Conservation (phyloP, 1,140 invertebrate species). For the Cryptotermes secundus region DNA sequence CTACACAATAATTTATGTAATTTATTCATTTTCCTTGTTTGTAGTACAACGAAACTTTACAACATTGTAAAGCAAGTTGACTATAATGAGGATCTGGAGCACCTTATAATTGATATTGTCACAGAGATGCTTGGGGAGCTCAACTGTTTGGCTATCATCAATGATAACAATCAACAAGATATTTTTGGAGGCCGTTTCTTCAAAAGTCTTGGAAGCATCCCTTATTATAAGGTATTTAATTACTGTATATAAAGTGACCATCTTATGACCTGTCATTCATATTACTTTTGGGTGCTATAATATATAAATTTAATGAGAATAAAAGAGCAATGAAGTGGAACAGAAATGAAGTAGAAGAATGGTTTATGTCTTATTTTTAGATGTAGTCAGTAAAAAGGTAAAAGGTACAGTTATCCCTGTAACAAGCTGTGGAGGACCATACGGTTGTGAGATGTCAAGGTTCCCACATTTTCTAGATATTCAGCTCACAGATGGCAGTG, state of each 20-base stretch:
- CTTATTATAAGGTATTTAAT: slow-evolving; percentile 10
- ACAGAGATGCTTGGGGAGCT: background rate
- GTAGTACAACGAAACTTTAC: background rate
- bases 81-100: background rate
- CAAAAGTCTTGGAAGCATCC: background rate
- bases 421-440: too few species aligned
- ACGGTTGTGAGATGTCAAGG: too few species aligned
- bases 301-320: too few species aligned
- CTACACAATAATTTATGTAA: background rate
- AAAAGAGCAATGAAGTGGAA: too few species aligned
- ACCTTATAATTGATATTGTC: background rate
- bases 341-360: too few species aligned
- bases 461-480: too few species aligned
- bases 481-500: too few species aligned
- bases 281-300: too few species aligned
- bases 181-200: background rate
- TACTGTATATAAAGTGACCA: background rate
- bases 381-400: too few species aligned
- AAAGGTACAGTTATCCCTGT: too few species aligned
- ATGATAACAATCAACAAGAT: background rate
- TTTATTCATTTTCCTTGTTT: background rate
- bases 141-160: background rate
- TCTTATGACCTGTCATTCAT: background rate
- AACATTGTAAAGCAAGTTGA: background rate
- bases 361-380: background rate